Evolutionary conservation across 1,140 invertebrate species (phyloP).

Genomic region (Psilanteris sp.): DNA sequence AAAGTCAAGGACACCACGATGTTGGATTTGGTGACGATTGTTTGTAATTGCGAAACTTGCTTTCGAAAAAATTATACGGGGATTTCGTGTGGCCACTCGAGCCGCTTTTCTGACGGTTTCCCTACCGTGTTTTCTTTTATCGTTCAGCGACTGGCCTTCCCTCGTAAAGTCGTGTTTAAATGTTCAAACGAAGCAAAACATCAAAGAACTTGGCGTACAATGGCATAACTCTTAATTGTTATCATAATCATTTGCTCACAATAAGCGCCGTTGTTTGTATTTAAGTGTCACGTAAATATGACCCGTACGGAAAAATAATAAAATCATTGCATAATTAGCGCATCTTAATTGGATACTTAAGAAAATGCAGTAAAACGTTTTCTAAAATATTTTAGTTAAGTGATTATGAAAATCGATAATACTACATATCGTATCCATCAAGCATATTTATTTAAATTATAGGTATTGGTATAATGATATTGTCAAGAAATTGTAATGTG

Average conservation of each 20-base stretch:
- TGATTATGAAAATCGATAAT: no score
- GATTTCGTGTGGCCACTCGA: conserved; percentile 69
- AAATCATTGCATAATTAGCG: no score
- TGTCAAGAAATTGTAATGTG: no score
- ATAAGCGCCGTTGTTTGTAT: conserved; percentile 11
- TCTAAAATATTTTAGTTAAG: no score
- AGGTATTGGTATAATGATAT: no score
- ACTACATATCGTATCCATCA: no score
- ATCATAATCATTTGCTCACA: conserved; percentile 51
- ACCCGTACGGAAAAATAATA: background rate
- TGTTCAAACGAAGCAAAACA: conserved; percentile 75
- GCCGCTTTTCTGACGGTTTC: conserved; percentile 49
- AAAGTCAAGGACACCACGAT: conserved; percentile 35
- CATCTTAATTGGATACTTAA: no score
- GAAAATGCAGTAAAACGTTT: no score
- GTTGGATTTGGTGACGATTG: conserved; percentile 58
- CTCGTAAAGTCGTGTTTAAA: conserved; percentile 74
- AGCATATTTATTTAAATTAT: no score
- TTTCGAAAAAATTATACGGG: conserved; percentile 65
- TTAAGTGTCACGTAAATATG: conserved; percentile 15
- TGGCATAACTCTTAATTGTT: conserved; percentile 58
- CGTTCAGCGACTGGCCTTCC: conserved; percentile 44
- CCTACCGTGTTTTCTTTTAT: conserved; percentile 30
- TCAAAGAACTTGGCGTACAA: conserved; percentile 71
- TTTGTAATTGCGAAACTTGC: conserved; percentile 70